Evolutionary conservation across 1,140 invertebrate genomes (phyloP), one percentile per base, ranked within the genome.

Genomic region (Drosophila mauritiana): DNA sequence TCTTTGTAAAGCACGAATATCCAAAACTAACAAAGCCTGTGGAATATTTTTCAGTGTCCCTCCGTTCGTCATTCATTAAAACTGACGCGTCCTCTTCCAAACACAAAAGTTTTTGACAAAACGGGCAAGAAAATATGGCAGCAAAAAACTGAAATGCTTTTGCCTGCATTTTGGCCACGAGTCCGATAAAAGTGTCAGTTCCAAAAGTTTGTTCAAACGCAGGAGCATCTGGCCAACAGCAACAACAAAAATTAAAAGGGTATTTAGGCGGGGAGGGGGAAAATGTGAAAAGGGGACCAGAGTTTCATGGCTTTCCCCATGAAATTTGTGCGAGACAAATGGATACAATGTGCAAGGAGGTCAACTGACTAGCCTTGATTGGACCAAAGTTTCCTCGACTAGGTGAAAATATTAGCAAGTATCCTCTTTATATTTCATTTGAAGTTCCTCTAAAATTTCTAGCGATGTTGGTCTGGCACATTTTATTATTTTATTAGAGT

Each of bases 151-250:
- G 27, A 58, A 57, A 45, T 62, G 67, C 51, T 45, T 63, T 83
- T 76, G 80, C 64, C 76, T 80, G 80, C 80, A 69, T 79, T 46
- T 55, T 59, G 55, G 46, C 80, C 80, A 61, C 31, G 64, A 79
- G 75, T 46, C 58, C 76, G 80, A 83, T 84, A 84, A 83, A 83
- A 84, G 72, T 80, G 80, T 80, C 80, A 80, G 76, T 48, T 65
- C 27, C 74, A 58, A 59, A 82, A 84, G 64, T 80, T 84, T 76
- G 67, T 52, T 43, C 65, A 69, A 56, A 56, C 64, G 34, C 13
- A 48, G 51, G 17, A 70, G 67, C 65, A 69, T 68, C 63, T 69
- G 67, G 67, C 34, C 64, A 25, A 27, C 36, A 70, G 68, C 42
- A 56, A 70, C 34, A 56, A 49, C 42, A 11, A 42, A 25, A 70